These are phyloP conservation scores for Brachyptera putata DNA, from an alignment of 2,888 invertebrate genomes.

Conservation along the genomic window DNA sequence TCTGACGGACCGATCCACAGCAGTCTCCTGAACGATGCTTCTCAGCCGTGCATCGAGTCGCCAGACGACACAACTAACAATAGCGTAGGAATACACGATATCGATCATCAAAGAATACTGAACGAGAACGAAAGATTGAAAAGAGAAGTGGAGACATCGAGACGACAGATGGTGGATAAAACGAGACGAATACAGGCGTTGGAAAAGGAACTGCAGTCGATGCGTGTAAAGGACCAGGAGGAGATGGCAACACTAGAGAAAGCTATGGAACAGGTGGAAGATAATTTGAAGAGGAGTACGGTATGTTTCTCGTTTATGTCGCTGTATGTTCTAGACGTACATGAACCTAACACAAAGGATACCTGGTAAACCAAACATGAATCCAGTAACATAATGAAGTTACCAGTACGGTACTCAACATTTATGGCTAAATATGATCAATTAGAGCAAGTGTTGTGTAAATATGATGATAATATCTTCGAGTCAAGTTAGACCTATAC, in stretches of 20 bases:
- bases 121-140: constrained; percentile 50
- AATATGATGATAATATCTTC: too few species aligned
- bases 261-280: constrained; percentile 55
- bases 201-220: constrained; percentile 51
- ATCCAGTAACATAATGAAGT: too few species aligned
- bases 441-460: too few species aligned
- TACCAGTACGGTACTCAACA: too few species aligned
- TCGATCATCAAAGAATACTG: background rate
- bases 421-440: too few species aligned
- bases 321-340: background rate
- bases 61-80: background rate
- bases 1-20: constrained; percentile 62
- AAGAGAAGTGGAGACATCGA: constrained; percentile 52
- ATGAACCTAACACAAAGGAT: too few species aligned
- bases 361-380: too few species aligned
- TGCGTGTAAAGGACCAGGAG: constrained; percentile 50
- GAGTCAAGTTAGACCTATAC: too few species aligned
- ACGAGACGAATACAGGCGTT: constrained; percentile 49
- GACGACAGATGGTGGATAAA: constrained; percentile 53
- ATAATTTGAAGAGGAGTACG: constrained; percentile 54
- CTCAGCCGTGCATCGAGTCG: background rate
- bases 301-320: constrained; percentile 48
- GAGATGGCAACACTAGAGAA: constrained; percentile 53
- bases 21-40: constrained; percentile 33
- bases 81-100: too few species aligned